These are phyloP conservation scores for Listronotus oregonensis DNA, from an alignment of 1,140 invertebrate species.

Conservation along the genomic window DNA sequence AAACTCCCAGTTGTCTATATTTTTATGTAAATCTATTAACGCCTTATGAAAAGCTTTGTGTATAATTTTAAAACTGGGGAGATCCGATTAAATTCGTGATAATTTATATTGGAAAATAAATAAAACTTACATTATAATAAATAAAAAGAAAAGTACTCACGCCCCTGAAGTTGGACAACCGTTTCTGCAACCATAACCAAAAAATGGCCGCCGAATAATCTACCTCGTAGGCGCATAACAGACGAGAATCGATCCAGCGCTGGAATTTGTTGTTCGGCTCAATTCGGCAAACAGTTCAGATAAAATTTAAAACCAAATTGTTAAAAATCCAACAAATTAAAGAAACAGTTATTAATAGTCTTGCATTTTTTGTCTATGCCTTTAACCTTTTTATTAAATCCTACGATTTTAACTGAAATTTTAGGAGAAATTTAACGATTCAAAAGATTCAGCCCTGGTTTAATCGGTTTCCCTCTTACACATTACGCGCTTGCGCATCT, in stretches of 20 bases:
- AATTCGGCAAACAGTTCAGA: background rate
- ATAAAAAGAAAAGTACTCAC: constrained; percentile 2
- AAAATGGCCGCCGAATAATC: constrained; percentile 19
- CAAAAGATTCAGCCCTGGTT: too few relatives aligned
- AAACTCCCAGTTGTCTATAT: background rate
- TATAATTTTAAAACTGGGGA: too few relatives aligned
- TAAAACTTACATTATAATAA: background rate
- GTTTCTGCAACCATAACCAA: background rate
- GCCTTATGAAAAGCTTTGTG: too few relatives aligned
- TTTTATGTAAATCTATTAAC: background rate
- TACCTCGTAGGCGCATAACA: constrained; percentile 11
- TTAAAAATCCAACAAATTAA: background rate
- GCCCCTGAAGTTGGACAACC: constrained; percentile 37
- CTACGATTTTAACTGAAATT: too few relatives aligned
- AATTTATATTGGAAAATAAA: background rate
- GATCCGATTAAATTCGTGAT: too few relatives aligned
- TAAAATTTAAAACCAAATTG: background rate
- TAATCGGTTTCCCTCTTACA: too few relatives aligned
- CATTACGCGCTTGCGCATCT: too few relatives aligned
- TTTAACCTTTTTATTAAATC: too few relatives aligned
- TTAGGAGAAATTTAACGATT: too few relatives aligned
- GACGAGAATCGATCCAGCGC: background rate
- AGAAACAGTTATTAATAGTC: too few relatives aligned
- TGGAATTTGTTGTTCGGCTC: too few relatives aligned
- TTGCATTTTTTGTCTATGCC: too few relatives aligned